phyloP scores from a whole-genome alignment of 2,113 vertebrate genomes.

The Orientallactaga bullata region DNA sequence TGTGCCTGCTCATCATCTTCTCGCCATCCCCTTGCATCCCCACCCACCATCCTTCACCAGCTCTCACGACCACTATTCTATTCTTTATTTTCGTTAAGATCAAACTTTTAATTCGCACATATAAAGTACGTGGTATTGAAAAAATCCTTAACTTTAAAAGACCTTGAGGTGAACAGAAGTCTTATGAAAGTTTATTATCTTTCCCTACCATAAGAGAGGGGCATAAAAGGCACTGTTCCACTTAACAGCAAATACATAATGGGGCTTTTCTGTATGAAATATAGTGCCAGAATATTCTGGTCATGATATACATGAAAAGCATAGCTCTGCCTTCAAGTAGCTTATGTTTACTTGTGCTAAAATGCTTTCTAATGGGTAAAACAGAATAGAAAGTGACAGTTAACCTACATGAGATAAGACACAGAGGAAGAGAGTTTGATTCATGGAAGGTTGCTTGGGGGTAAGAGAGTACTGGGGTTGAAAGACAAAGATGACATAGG shows the following conservation, averaged over 20 bases:
- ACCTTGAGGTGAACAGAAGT: not conserved
- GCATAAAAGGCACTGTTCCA: not conserved
- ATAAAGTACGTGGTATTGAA: not conserved
- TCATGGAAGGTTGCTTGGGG: not conserved
- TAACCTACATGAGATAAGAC: not conserved
- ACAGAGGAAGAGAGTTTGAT: not conserved
- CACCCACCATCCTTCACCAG: too few relatives aligned
- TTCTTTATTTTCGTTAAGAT: not conserved
- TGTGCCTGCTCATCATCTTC: not conserved
- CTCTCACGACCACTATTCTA: not conserved
- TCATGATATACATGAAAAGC: not conserved
- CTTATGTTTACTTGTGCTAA: slow-evolving; percentile 19
- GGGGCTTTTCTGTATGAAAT: not conserved
- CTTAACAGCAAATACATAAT: not conserved
- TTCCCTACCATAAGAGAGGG: not conserved
- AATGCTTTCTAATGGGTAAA: slow-evolving; percentile 10
- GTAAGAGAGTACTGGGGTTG: not conserved
- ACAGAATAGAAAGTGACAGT: not conserved
- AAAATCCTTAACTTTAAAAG: not conserved
- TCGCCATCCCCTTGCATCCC: not conserved
- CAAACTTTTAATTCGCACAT: not conserved
- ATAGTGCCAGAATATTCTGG: not conserved
- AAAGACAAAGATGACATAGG: not conserved
- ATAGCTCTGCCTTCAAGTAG: not conserved
- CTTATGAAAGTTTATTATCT: not conserved